phyloP scores from a whole-genome alignment of 2,113 vertebrate genomes.

The Meles meles region DNA sequence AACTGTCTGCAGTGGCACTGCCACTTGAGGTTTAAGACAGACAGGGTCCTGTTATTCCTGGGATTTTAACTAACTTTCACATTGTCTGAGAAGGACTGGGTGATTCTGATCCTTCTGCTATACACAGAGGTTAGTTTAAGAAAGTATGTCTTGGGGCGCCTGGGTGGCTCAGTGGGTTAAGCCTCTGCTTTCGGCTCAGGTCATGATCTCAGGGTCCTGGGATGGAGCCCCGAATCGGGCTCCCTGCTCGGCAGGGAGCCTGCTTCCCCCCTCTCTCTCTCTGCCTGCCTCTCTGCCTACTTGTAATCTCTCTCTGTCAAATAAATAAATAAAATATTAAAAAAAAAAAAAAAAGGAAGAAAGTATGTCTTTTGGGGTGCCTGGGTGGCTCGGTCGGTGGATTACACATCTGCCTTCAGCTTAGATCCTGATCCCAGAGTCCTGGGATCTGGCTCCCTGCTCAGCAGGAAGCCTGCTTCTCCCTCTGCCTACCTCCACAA shows the following conservation, averaged over 20 bases:
- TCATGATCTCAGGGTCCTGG: neutral
- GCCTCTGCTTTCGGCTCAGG: neutral
- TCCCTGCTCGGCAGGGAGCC: neutral
- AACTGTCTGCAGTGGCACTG: neutral
- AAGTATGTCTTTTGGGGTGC: neutral
- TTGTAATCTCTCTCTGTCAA: neutral
- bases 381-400: too few species aligned
- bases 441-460: too few species aligned
- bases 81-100: neutral
- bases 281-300: neutral
- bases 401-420: too few species aligned
- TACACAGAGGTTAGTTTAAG: neutral
- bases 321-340: neutral
- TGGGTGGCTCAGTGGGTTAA: neutral
- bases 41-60: neutral
- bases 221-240: accelerated
- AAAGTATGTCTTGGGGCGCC: neutral
- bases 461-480: too few species aligned
- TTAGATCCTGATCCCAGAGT: too few species aligned
- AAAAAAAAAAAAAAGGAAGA: neutral
- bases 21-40: neutral
- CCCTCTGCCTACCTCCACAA: too few species aligned
- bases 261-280: neutral
- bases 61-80: neutral
- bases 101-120: neutral